phyloP scores from a whole-genome alignment of 2,797 vertebrate species.

The Oreortyx pictus region DNA sequence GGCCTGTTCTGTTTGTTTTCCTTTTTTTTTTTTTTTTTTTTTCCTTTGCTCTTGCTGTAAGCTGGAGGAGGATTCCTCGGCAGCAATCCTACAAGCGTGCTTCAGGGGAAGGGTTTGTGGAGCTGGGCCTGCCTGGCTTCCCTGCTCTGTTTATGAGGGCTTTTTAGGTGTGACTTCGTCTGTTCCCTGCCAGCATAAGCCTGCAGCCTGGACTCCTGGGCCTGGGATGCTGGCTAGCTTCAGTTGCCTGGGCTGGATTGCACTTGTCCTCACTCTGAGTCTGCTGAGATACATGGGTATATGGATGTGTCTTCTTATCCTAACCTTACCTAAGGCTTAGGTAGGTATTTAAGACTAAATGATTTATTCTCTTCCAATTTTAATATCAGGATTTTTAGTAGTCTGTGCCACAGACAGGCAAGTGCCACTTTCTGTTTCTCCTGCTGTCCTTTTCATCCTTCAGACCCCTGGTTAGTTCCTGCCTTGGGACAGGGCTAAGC shows the following conservation, averaged over 20 bases:
- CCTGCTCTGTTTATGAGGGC: neutral
- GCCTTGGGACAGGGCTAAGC: neutral
- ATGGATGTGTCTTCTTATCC: neutral
- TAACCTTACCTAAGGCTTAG: neutral
- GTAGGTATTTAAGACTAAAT: neutral
- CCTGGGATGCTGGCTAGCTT: neutral
- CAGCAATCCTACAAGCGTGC: neutral
- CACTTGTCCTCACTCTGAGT: neutral
- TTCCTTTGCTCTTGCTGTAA: neutral
- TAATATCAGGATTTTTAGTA: neutral
- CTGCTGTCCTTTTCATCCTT: neutral
- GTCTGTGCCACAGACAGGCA: neutral
- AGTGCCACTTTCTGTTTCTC: neutral
- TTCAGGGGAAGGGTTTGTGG: neutral
- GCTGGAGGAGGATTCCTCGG: neutral
- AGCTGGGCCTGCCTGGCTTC: neutral
- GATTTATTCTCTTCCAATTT: neutral
- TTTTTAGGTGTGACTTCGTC: neutral
- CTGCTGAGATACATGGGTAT: neutral
- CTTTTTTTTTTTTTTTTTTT: neutral
- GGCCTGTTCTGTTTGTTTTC: neutral
- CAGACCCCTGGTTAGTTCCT: neutral
- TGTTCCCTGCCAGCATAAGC: neutral
- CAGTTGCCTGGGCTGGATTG: rapidly evolving
- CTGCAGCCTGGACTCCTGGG: neutral